Conservation (phyloP, 2,797 vertebrate genomes). For the Lepilemur ruficaudatus region DNA sequence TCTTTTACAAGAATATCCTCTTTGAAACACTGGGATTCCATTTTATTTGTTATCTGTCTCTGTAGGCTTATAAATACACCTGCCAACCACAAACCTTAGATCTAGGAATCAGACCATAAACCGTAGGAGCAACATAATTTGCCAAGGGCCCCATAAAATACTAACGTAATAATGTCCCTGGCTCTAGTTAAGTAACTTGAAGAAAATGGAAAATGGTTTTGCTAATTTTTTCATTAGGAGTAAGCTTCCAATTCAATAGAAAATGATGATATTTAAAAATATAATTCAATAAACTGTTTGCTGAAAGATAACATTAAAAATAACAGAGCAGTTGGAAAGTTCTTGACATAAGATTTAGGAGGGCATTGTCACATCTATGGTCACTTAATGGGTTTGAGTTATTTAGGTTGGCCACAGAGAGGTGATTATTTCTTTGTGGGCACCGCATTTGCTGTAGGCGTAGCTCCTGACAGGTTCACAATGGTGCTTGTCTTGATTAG, state of each 20-base stretch:
- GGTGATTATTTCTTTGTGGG: neutral
- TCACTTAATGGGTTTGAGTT: neutral
- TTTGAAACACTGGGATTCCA: neutral
- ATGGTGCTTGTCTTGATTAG: neutral
- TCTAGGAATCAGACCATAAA: neutral
- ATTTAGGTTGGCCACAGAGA: neutral
- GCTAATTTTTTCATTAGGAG: neutral
- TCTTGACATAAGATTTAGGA: neutral
- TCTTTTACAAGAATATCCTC: neutral
- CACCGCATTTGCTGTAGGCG: neutral
- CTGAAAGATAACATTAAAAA: neutral
- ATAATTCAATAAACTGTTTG: neutral
- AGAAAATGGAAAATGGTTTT: conserved; percentile 9
- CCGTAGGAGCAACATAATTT: neutral
- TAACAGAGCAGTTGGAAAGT: neutral
- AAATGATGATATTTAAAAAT: neutral
- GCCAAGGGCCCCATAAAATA: neutral
- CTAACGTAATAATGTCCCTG: neutral
- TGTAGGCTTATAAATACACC: neutral
- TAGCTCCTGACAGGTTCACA: neutral
- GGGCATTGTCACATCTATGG: neutral
- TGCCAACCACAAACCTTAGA: neutral
- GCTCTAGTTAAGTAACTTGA: neutral
- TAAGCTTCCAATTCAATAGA: neutral
- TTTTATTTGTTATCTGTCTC: neutral